Conservation (phyloP, 1,140 invertebrate species). For the Ectropis grisescens region DNA sequence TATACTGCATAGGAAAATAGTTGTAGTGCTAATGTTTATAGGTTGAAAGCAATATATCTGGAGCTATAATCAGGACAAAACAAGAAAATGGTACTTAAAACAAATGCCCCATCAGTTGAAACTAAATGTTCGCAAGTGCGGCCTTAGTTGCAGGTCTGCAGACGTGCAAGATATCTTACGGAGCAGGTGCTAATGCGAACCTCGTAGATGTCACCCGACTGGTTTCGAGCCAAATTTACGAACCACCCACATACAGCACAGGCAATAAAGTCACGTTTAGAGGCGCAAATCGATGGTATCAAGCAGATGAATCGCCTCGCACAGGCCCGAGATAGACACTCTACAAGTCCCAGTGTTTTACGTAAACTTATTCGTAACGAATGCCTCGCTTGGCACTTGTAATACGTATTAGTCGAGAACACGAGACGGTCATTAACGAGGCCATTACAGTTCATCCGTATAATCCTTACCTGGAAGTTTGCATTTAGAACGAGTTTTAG, state of each 20-base stretch:
- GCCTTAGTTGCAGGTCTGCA: too few relatives aligned
- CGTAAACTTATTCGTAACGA: conserved; percentile 22
- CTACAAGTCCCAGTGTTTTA: conserved; percentile 17
- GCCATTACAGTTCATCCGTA: neutral
- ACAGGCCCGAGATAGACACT: conserved; percentile 21
- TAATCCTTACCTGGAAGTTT: too few relatives aligned
- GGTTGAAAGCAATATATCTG: too few relatives aligned
- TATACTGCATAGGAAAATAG: too few relatives aligned
- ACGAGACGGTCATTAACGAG: conserved; percentile 1
- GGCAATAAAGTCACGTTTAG: conserved; percentile 33
- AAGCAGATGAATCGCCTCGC: conserved; percentile 29
- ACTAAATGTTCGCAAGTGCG: too few relatives aligned
- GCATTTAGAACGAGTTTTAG: too few relatives aligned
- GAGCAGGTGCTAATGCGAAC: conserved; percentile 31
- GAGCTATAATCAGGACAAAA: too few relatives aligned
- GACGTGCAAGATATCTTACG: too few relatives aligned
- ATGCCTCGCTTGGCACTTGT: conserved; percentile 2
- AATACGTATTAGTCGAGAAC: conserved; percentile 9
- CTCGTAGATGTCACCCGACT: conserved; percentile 32
- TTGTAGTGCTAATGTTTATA: too few relatives aligned
- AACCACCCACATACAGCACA: conserved; percentile 16
- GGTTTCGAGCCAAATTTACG: conserved; percentile 44
- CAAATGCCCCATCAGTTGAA: too few relatives aligned
- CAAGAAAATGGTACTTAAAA: too few relatives aligned
- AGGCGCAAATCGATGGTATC: conserved; percentile 36